phyloP scores from a whole-genome alignment of 2,113 vertebrate species.

The Tachysurus fulvidraco region DNA sequence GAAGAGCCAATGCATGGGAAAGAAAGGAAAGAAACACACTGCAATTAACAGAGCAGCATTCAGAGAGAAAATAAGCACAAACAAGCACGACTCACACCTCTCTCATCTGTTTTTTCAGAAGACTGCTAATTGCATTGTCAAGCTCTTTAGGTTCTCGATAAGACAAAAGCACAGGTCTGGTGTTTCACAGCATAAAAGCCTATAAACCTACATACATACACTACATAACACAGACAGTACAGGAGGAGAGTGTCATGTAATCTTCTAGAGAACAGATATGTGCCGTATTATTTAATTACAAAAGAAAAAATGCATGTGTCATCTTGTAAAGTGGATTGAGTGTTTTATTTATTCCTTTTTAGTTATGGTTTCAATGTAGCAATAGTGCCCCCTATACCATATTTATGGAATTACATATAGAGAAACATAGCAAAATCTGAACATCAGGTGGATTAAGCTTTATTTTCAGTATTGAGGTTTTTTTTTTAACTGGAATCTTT shows the following conservation, averaged over 20 bases:
- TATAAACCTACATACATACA: not conserved
- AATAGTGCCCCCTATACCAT: slow-evolving; percentile 69
- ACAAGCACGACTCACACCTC: slow-evolving; percentile 32
- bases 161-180: slow-evolving; percentile 1
- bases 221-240: not conserved
- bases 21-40: slow-evolving; percentile 53
- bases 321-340: not conserved
- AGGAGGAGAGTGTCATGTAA: slow-evolving; percentile 29
- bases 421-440: not conserved
- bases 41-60: slow-evolving; percentile 60
- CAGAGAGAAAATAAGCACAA: slow-evolving; percentile 17
- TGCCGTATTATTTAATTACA: slow-evolving; percentile 24
- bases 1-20: slow-evolving; percentile 41
- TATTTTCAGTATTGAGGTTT: not conserved
- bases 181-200: not conserved
- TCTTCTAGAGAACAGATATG: slow-evolving; percentile 9
- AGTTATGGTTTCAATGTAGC: slow-evolving; percentile 49
- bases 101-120: slow-evolving; percentile 19
- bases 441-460: not conserved
- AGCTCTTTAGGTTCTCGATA: slow-evolving; percentile 19
- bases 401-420: not conserved
- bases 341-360: not conserved
- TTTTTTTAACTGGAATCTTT: not conserved
- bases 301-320: slow-evolving; percentile 14
- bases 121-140: slow-evolving; percentile 49